Evolutionary conservation across 2,113 vertebrate species (phyloP).

Genomic region (Chloroceryle aenea): DNA sequence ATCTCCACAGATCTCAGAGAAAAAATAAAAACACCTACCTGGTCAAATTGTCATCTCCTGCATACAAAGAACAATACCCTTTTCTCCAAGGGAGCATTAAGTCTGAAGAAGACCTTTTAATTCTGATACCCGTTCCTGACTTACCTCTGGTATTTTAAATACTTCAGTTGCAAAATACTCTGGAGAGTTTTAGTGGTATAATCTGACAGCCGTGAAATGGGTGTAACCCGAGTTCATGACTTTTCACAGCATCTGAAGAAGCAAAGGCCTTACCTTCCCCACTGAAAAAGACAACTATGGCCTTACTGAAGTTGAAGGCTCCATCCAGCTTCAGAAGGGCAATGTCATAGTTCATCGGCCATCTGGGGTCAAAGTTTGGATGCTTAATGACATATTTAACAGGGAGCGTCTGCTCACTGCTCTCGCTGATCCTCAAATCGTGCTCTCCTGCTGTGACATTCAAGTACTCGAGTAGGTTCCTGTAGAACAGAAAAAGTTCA

Average conservation of each 20-base stretch:
- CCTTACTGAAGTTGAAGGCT: constrained; percentile 82
- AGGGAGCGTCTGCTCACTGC: constrained; percentile 78
- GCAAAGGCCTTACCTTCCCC: background rate
- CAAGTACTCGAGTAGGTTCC: constrained; percentile 19
- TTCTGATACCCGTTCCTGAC: background rate
- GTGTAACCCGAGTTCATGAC: background rate
- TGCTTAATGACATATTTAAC: constrained; percentile 79
- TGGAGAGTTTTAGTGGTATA: background rate
- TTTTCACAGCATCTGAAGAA: background rate
- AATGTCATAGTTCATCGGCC: constrained; percentile 85
- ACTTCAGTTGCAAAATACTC: background rate
- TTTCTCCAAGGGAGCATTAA: background rate
- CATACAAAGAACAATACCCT: background rate
- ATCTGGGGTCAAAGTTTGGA: constrained; percentile 78
- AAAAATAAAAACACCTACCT: background rate
- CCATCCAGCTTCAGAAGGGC: constrained; percentile 83
- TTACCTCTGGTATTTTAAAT: background rate
- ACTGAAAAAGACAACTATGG: background rate
- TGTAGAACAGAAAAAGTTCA: constrained; percentile 4
- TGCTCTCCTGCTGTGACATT: constrained; percentile 82
- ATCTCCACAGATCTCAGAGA: background rate
- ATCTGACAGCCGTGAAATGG: background rate
- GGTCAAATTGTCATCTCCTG: background rate
- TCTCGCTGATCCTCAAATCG: constrained; percentile 74
- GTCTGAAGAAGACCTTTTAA: background rate